Conservation (phyloP, 2,113 vertebrate species). For the Siphamia tubifer region DNA sequence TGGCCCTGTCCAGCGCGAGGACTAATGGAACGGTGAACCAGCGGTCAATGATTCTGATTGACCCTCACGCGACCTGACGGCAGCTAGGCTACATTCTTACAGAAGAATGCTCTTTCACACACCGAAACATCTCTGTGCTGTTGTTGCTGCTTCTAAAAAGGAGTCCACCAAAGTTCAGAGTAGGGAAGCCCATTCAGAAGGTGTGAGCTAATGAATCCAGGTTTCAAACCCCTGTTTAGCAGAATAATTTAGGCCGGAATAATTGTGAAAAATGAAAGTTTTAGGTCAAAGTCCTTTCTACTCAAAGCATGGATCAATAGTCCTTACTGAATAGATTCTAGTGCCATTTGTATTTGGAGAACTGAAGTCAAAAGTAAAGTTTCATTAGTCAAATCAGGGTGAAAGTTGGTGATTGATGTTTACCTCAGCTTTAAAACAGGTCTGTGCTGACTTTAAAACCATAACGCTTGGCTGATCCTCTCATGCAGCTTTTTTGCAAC, state of each 20-base stretch:
- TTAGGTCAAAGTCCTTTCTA: constrained; percentile 51
- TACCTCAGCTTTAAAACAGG: background rate
- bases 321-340: constrained; percentile 26
- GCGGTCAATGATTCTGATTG: constrained; percentile 74
- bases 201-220: constrained; percentile 57
- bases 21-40: constrained; percentile 74
- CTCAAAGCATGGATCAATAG: constrained; percentile 48
- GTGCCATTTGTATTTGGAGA: background rate
- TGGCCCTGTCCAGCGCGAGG: constrained; percentile 65
- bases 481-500: constrained; percentile 7
- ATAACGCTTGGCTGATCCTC: constrained; percentile 11
- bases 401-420: constrained; percentile 9
- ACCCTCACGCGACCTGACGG: constrained; percentile 68
- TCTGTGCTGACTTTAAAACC: constrained; percentile 10
- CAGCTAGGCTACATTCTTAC: constrained; percentile 72
- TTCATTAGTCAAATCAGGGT: constrained; percentile 42
- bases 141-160: constrained; percentile 56
- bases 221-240: constrained; percentile 22
- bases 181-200: constrained; percentile 40
- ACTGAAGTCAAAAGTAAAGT: background rate
- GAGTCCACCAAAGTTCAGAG: constrained; percentile 54
- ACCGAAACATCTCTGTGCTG: constrained; percentile 39
- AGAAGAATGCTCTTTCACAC: constrained; percentile 73
- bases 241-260: constrained; percentile 3
- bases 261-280: constrained; percentile 66